Percentiles rank a stretch among this genome's conserved stretches.
Evolutionary conservation across 2,797 vertebrate species (phyloP).

Genomic region (Chaetodon trifasciatus): DNA sequence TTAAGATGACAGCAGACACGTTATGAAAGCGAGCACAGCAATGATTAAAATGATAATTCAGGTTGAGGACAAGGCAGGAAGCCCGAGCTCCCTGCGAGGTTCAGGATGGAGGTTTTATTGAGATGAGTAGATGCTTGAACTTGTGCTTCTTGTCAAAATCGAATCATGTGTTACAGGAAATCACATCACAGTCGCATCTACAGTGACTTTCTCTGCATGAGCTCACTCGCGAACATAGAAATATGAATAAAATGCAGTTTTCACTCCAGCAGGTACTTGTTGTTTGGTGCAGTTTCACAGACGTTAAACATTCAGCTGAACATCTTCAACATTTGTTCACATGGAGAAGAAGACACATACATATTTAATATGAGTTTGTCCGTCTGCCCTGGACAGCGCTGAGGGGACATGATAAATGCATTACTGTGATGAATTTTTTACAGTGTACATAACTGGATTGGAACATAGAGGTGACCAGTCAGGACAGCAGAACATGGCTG

Average conservation of each 20-base stretch:
- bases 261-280: not conserved
- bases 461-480: not conserved
- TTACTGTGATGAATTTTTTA: constrained; percentile 34
- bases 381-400: not conserved
- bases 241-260: not conserved
- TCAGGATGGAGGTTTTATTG: constrained; percentile 13
- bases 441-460: not conserved
- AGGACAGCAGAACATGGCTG: not conserved
- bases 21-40: not conserved
- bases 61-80: constrained; percentile 19
- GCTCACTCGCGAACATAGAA: not conserved
- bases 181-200: constrained; percentile 2
- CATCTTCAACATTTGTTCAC: not conserved
- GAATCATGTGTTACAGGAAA: not conserved
- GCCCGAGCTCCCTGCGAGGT: constrained; percentile 1
- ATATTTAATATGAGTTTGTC: constrained; percentile 29
- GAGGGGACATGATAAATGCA: constrained; percentile 35
- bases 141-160: not conserved
- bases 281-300: not conserved
- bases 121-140: not conserved
- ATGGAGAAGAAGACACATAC: not conserved
- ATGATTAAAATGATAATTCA: constrained; percentile 57
- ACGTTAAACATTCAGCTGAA: not conserved
- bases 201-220: no score
- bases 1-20: constrained; percentile 45